phyloP scores from a whole-genome alignment of 2,888 invertebrate species.

The Beris chalybata region DNA sequence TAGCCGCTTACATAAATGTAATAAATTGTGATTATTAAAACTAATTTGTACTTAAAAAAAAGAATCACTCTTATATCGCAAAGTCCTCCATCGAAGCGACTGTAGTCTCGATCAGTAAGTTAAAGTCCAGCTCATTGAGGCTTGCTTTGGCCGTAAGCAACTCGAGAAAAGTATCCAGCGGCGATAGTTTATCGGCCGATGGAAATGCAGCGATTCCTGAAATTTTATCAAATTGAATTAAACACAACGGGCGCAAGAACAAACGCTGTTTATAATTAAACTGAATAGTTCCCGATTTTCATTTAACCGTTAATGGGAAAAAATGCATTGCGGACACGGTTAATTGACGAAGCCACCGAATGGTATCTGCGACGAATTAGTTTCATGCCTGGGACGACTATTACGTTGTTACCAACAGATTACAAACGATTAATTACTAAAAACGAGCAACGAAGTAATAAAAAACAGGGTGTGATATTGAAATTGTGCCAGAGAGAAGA shows the following conservation, averaged over 20 bases:
- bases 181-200: constrained; percentile 72
- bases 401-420: too few relatives aligned
- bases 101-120: constrained; percentile 82
- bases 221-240: constrained; percentile 39
- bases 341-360: too few relatives aligned
- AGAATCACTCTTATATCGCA: constrained; percentile 29
- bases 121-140: constrained; percentile 82
- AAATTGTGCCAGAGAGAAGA: too few relatives aligned
- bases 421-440: too few relatives aligned
- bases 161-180: constrained; percentile 82
- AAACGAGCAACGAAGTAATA: too few relatives aligned
- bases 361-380: too few relatives aligned
- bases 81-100: constrained; percentile 53
- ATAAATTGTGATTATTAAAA: constrained; percentile 19
- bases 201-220: constrained; percentile 74
- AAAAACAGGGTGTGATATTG: too few relatives aligned
- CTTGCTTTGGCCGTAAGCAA: constrained; percentile 85
- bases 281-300: too few relatives aligned
- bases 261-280: too few relatives aligned
- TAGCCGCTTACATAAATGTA: not conserved
- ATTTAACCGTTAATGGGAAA: too few relatives aligned
- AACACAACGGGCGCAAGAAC: not conserved
- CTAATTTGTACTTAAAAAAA: constrained; percentile 30
- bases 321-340: too few relatives aligned
- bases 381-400: too few relatives aligned